Evolutionary conservation across 1,140 invertebrate species (phyloP).

Genomic region (Papilio polytes): DNA sequence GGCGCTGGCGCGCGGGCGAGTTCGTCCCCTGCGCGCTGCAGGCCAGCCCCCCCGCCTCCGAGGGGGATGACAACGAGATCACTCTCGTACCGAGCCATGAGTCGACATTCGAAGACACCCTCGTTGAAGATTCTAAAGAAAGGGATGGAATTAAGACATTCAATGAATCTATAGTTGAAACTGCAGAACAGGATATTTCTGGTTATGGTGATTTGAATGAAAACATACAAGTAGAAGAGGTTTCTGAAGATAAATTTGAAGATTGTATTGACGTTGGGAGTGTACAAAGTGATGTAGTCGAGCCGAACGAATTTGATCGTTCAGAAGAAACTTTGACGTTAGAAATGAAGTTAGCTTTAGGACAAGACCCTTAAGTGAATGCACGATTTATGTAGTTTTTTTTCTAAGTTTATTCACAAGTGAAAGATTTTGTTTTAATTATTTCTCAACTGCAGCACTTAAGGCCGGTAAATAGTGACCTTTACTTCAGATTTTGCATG

Average conservation of each 20-base stretch:
- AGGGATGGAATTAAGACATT: not conserved
- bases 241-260: slow-evolving; percentile 64
- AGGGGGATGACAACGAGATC: slow-evolving; percentile 55
- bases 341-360: slow-evolving; percentile 76
- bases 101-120: slow-evolving; percentile 64
- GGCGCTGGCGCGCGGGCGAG: slow-evolving; percentile 54
- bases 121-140: slow-evolving; percentile 54
- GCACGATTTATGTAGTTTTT: not conserved
- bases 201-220: not conserved
- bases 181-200: not conserved
- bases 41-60: slow-evolving; percentile 51
- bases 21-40: slow-evolving; percentile 51
- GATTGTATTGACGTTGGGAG: slow-evolving; percentile 59
- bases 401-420: not conserved
- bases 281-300: slow-evolving; percentile 24
- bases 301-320: slow-evolving; percentile 43
- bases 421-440: not conserved
- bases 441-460: no score
- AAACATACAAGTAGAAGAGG: not conserved
- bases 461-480: no score
- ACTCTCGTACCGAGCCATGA: slow-evolving; percentile 63
- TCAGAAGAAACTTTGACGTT: slow-evolving; percentile 65
- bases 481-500: no score
- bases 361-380: slow-evolving; percentile 48
- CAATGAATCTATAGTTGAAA: slow-evolving; percentile 34